A percentile compares a stretch with the other conserved stretches of the same genome.
These are phyloP conservation scores for Bilobella aurantiaca DNA, from an alignment of 1,140 invertebrate species.

Conservation along the genomic window DNA sequence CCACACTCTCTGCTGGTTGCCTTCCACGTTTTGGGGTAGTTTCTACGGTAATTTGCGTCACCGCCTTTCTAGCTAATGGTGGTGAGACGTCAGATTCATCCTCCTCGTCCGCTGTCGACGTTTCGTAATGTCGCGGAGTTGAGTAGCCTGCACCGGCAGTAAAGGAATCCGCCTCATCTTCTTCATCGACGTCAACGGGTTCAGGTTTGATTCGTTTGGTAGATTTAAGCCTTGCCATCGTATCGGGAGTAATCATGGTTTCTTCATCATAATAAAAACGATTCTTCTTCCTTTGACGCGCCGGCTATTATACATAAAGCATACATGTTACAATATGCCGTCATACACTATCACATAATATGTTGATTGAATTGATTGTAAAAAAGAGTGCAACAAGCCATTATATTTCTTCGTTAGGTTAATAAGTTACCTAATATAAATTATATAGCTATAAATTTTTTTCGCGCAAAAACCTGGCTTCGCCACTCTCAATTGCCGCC, in stretches of 20 bases:
- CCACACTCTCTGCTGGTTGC: no score
- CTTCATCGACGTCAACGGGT: constrained; percentile 41
- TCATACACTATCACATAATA: background rate
- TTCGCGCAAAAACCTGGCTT: no score
- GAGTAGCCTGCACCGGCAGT: constrained; percentile 32
- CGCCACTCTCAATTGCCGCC: no score
- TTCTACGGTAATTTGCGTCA: no score
- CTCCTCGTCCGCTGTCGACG: background rate
- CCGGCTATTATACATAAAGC: constrained; percentile 48
- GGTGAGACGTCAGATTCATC: background rate
- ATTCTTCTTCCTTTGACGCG: constrained; percentile 80
- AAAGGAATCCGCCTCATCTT: constrained; percentile 45
- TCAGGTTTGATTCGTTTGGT: constrained; percentile 25
- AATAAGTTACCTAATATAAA: no score
- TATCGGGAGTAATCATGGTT: constrained; percentile 63
- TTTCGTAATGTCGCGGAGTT: background rate
- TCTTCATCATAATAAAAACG: constrained; percentile 83
- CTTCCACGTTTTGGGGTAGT: no score
- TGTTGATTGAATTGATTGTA: no score
- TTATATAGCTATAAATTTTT: no score
- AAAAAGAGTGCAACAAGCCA: no score
- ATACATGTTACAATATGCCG: background rate
- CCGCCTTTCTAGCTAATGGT: no score
- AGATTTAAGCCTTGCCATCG: constrained; percentile 34
- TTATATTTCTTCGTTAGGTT: no score